phyloP scores from a whole-genome alignment of 2,113 vertebrate species.

The Etheostoma cragini region DNA sequence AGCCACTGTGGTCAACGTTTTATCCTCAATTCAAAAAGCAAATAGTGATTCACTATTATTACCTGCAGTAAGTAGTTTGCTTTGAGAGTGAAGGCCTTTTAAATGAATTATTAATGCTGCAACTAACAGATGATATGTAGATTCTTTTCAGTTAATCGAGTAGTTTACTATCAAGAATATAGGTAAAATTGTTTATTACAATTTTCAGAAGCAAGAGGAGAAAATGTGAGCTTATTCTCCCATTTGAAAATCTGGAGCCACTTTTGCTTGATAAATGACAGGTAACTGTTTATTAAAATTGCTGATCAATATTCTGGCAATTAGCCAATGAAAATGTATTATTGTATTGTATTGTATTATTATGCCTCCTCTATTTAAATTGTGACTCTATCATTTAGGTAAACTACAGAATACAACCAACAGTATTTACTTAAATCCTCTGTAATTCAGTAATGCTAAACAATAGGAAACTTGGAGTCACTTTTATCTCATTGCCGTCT shows the following conservation, averaged over 20 bases:
- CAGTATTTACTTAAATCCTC: neutral
- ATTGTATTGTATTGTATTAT: no score
- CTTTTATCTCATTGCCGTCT: conserved; percentile 24
- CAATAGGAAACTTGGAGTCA: neutral
- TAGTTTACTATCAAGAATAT: neutral
- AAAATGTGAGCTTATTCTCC: neutral
- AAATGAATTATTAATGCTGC: neutral
- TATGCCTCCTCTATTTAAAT: neutral
- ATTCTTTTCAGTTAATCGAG: neutral
- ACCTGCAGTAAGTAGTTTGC: neutral
- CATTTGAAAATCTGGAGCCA: neutral
- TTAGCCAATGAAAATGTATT: neutral
- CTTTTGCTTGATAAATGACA: neutral
- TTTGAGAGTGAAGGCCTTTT: neutral
- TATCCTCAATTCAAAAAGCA: neutral
- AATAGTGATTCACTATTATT: neutral
- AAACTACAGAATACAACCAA: neutral
- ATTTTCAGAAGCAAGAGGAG: neutral
- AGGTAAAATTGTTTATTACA: neutral
- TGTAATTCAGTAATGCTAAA: neutral
- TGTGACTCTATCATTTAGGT: neutral
- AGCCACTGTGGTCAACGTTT: neutral
- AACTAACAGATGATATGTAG: neutral
- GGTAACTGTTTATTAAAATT: neutral
- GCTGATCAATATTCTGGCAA: neutral